Conservation (phyloP, 1,140 invertebrate genomes). For the Cecropterus lyciades region DNA sequence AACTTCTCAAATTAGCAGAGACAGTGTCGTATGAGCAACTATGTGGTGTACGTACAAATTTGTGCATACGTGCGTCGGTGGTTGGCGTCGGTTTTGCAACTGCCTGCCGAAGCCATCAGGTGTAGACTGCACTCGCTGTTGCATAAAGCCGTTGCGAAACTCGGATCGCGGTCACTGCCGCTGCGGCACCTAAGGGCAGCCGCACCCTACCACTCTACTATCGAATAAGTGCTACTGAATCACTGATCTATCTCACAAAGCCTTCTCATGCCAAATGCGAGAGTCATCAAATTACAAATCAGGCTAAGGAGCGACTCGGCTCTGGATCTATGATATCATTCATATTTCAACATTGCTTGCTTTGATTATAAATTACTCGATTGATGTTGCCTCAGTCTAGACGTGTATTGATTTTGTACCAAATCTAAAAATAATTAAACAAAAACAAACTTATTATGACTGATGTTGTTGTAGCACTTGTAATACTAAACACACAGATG, state of each 20-base stretch:
- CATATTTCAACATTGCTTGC: slow-evolving; percentile 21
- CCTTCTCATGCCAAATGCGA: slow-evolving; percentile 14
- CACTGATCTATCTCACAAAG: slow-evolving; percentile 35
- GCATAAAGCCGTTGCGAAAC: slow-evolving; percentile 76
- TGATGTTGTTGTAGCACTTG: too few species aligned
- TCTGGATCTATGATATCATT: slow-evolving; percentile 24
- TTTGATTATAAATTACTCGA: slow-evolving; percentile 4
- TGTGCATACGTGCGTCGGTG: slow-evolving; percentile 56
- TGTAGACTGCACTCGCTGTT: slow-evolving; percentile 72
- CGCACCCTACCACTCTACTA: slow-evolving; percentile 57
- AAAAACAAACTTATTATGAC: too few species aligned
- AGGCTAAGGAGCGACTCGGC: neutral
- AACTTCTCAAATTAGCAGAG: slow-evolving; percentile 24
- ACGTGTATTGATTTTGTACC: too few species aligned
- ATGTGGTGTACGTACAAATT: slow-evolving; percentile 46
- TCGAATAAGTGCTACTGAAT: slow-evolving; percentile 38
- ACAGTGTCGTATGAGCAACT: slow-evolving; percentile 13
- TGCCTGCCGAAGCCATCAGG: slow-evolving; percentile 65
- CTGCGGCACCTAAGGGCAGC: slow-evolving; percentile 72
- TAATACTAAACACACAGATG: too few species aligned
- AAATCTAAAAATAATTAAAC: too few species aligned
- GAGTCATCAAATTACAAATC: slow-evolving; percentile 18
- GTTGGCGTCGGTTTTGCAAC: slow-evolving; percentile 69
- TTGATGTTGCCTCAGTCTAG: neutral
- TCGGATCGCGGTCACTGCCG: slow-evolving; percentile 81